Conservation (phyloP, 2,888 invertebrate genomes). For the Meandrusa payeni region DNA sequence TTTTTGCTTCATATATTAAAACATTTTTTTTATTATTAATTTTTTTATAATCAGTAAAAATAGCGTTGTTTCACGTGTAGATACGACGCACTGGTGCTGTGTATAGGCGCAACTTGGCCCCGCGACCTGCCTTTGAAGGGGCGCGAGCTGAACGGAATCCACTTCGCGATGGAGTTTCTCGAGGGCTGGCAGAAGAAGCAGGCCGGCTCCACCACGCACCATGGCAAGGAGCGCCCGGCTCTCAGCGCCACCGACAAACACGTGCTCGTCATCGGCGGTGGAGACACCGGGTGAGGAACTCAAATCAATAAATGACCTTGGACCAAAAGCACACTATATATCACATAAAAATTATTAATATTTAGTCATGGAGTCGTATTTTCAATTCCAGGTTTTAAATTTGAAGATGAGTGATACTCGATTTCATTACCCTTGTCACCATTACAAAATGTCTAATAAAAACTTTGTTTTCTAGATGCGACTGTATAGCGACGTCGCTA, state of each 20-base stretch:
- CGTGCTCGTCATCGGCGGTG: slow-evolving; percentile 94
- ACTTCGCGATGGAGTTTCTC: slow-evolving; percentile 98
- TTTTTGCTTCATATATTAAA: too few relatives aligned
- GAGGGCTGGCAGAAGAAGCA: slow-evolving; percentile 98
- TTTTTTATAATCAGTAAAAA: too few relatives aligned
- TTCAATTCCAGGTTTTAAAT: too few relatives aligned
- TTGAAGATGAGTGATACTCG: too few relatives aligned
- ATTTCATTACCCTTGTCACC: too few relatives aligned
- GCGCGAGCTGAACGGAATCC: slow-evolving; percentile 93
- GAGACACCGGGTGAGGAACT: slow-evolving; percentile 87
- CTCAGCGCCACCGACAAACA: slow-evolving; percentile 95
- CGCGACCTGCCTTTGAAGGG: slow-evolving; percentile 93
- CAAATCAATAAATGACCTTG: too few relatives aligned
- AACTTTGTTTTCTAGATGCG: slow-evolving; percentile 81
- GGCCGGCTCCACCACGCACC: slow-evolving; percentile 79
- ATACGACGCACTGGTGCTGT: slow-evolving; percentile 93
- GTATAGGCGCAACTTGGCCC: slow-evolving; percentile 98
- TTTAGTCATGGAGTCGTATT: too few relatives aligned
- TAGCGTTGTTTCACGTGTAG: slow-evolving; percentile 41
- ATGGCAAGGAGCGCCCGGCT: slow-evolving; percentile 56
- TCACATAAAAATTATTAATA: too few relatives aligned
- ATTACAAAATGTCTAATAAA: too few relatives aligned
- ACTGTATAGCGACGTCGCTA: slow-evolving; percentile 98
- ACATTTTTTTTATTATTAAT: too few relatives aligned
- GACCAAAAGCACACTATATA: too few relatives aligned